A percentile compares a stretch with the other conserved stretches of the same genome.
phyloP scores from a whole-genome alignment of 2,797 vertebrate genomes.

The Glyptemys insculpta region DNA sequence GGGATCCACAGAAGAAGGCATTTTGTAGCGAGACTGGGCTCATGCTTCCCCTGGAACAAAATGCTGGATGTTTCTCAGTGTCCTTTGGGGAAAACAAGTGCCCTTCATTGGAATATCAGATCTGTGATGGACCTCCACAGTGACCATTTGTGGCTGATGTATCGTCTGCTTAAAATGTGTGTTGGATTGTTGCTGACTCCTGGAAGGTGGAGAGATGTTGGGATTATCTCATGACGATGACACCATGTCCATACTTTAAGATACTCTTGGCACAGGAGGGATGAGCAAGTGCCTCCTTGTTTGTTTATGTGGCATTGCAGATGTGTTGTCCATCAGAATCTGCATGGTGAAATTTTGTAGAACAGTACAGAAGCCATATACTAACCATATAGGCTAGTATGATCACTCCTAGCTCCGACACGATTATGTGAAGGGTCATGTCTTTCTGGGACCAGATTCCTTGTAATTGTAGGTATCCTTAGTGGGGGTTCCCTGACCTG shows the following conservation, averaged over 20 bases:
- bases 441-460: background rate
- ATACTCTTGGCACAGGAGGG: background rate
- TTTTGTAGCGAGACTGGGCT: background rate
- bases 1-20: background rate
- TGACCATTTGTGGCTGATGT: rapidly evolving
- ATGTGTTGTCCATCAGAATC: rapidly evolving
- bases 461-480: rapidly evolving
- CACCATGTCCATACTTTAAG: background rate
- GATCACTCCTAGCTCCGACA: background rate
- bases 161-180: rapidly evolving
- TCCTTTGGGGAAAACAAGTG: background rate
- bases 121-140: background rate
- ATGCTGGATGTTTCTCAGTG: background rate
- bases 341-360: background rate
- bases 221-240: rapidly evolving
- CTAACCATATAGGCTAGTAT: background rate
- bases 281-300: rapidly evolving
- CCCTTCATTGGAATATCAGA: background rate
- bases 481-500: background rate
- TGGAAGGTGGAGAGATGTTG: background rate
- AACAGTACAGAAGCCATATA: too few species aligned
- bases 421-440: rapidly evolving
- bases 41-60: background rate
- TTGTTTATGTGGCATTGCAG: background rate
- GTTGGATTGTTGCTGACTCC: background rate